Evolutionary conservation across 1,140 invertebrate genomes (phyloP), one percentile per base, ranked within the genome.

Genomic region (Drosophila kikkawai): DNA sequence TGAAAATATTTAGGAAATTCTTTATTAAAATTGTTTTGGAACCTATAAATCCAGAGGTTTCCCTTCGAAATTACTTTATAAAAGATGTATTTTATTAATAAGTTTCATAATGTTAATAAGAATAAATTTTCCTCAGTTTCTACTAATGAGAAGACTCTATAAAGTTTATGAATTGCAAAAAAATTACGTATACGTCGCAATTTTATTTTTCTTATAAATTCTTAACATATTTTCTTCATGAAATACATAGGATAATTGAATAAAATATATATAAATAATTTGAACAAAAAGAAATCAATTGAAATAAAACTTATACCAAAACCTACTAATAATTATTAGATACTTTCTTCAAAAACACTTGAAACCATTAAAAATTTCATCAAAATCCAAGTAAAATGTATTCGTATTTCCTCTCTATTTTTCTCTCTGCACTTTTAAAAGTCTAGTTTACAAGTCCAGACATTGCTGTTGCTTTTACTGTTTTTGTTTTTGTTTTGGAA

Each of bases 341-440:
- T 5, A 11, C 15, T 42, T 19, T 44, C 17, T 11, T 12, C 19
- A 45, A 34, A 34, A 34, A 34, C 11, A 12, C 8, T 42, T 17
- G 13, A 42, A 42, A 13, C 17, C 26, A 8, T 26, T 22, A 13
- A 26, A 57, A 29, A 26, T 26, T 29, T 11, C 4, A 15, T 3
- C 4, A 37, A 17, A 17, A 3, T 6, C 12, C 1, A 17, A 15
- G 19, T 15, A 19, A n/a, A 9, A 11, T 11, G 4, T 17, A 9
- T 17, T 6, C 4, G 2, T 8, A 44, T 4, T 45, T 12, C 11
- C 1, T 5, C 6, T 29, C 0, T 15, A 19, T 15, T 76, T 67
- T 77, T 51, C 22, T 17, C n/a, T 41, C 73, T 78, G 74, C 67
- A 77, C 39, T 57, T 84, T 84, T 79, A 79, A 63, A 65, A 88